These are phyloP conservation scores for Saccopteryx bilineata DNA, from an alignment of 2,113 vertebrate species.

Conservation along the genomic window DNA sequence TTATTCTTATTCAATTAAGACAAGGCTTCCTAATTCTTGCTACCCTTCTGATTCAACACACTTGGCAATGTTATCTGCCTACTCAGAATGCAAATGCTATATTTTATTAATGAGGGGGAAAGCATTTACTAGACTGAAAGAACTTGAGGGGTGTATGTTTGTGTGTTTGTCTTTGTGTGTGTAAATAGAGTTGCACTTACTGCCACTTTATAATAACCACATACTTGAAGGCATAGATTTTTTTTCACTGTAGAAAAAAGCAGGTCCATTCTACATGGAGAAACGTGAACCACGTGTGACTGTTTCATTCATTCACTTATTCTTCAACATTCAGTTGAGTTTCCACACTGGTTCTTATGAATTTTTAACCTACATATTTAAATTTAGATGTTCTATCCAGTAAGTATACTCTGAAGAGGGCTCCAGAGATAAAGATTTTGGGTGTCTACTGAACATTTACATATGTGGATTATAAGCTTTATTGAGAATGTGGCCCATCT, in stretches of 20 bases:
- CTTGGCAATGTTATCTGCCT: conserved; percentile 31
- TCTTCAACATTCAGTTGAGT: conserved; percentile 32
- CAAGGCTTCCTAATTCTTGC: conserved; percentile 49
- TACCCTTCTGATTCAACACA: conserved; percentile 54
- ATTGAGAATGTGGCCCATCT: not conserved
- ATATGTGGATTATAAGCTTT: not conserved
- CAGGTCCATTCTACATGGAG: conserved; percentile 64
- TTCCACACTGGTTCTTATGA: not conserved
- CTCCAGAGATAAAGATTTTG: not conserved
- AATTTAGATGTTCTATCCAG: conserved; percentile 39
- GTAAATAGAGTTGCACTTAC: conserved; percentile 51
- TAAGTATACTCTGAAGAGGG: conserved; percentile 15
- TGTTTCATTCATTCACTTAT: conserved; percentile 52
- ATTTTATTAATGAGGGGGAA: conserved; percentile 51
- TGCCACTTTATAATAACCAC: conserved; percentile 65
- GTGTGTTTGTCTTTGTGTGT: conserved; percentile 1
- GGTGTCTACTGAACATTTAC: conserved; percentile 38
- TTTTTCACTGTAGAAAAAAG: conserved; percentile 58
- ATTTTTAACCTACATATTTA: conserved; percentile 67
- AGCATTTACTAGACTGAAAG: conserved; percentile 73
- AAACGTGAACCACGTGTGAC: conserved; percentile 56
- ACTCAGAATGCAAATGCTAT: conserved; percentile 69
- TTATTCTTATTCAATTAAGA: conserved; percentile 68
- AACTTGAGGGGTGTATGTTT: conserved; percentile 51
- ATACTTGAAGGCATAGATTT: conserved; percentile 56